Percentiles rank a stretch among this genome's conserved stretches.
Evolutionary conservation across 2,113 vertebrate species (phyloP).

Genomic region (Nesoenas mayeri): DNA sequence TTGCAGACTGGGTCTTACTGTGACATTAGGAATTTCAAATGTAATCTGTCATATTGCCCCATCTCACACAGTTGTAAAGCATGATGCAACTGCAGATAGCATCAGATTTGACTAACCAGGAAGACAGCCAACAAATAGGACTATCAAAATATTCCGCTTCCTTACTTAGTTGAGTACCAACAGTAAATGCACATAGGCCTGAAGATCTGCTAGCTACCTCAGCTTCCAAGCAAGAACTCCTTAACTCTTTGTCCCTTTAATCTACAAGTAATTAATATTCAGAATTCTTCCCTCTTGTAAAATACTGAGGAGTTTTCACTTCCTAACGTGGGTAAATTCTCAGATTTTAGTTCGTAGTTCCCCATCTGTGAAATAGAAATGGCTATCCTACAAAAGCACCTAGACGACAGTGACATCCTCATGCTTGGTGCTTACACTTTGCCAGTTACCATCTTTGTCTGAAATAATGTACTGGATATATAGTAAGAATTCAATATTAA

Average conservation of each 20-base stretch:
- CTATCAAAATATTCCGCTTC: neutral
- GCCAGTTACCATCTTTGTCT: neutral
- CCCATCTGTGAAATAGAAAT: neutral
- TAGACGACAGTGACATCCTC: neutral
- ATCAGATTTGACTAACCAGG: neutral
- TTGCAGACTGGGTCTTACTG: neutral
- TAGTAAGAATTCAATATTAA: neutral
- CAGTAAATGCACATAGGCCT: neutral
- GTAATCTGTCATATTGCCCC: neutral
- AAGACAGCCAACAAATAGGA: neutral
- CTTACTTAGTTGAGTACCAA: neutral
- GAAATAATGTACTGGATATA: neutral
- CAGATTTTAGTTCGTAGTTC: neutral
- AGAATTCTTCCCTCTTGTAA: neutral
- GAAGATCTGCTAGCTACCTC: neutral
- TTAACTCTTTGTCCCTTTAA: neutral
- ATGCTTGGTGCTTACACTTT: neutral
- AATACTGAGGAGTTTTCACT: neutral
- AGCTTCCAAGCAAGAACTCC: neutral
- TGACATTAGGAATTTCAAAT: neutral
- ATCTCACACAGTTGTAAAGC: neutral
- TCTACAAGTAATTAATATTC: neutral
- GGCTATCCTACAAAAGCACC: neutral
- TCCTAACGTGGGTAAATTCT: neutral
- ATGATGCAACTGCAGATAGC: neutral